These are phyloP conservation scores for Hyposoter didymator DNA, from an alignment of 2,888 invertebrate species.

Conservation along the genomic window DNA sequence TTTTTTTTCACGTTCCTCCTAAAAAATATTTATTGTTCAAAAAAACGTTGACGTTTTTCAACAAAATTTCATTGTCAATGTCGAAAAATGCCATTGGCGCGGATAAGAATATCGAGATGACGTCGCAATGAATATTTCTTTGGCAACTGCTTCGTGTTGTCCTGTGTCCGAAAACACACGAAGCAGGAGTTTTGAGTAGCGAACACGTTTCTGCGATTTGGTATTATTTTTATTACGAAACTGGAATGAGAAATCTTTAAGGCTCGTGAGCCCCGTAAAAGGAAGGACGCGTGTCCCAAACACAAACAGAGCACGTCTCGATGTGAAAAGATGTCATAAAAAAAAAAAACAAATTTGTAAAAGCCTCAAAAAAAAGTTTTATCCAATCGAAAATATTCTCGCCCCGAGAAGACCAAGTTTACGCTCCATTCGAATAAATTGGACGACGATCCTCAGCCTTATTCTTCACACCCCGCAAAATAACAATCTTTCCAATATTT, in stretches of 20 bases:
- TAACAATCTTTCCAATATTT: not conserved
- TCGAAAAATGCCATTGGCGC: not conserved
- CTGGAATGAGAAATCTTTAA: not conserved
- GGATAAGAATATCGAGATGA: not conserved
- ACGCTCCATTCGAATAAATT: not conserved
- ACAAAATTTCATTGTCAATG: too few species aligned
- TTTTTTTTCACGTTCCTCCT: too few species aligned
- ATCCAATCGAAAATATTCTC: not conserved
- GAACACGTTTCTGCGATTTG: slow-evolving; percentile 36
- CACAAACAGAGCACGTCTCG: not conserved
- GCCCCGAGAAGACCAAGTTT: not conserved
- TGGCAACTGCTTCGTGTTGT: not conserved
- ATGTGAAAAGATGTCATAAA: not conserved
- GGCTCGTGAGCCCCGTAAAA: not conserved
- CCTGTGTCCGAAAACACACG: not conserved
- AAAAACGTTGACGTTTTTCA: too few species aligned
- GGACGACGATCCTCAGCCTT: not conserved
- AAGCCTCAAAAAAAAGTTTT: not conserved
- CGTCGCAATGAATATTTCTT: not conserved
- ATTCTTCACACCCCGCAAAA: not conserved
- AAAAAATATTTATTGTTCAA: too few species aligned
- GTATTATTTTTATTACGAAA: slow-evolving; percentile 4
- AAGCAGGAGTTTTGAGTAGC: not conserved
- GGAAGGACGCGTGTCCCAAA: not conserved
- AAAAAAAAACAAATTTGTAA: not conserved